Evolutionary conservation across 1,140 invertebrate species (phyloP), one percentile per base, ranked within the genome.

Genomic region (Sitodiplosis mosellana): DNA sequence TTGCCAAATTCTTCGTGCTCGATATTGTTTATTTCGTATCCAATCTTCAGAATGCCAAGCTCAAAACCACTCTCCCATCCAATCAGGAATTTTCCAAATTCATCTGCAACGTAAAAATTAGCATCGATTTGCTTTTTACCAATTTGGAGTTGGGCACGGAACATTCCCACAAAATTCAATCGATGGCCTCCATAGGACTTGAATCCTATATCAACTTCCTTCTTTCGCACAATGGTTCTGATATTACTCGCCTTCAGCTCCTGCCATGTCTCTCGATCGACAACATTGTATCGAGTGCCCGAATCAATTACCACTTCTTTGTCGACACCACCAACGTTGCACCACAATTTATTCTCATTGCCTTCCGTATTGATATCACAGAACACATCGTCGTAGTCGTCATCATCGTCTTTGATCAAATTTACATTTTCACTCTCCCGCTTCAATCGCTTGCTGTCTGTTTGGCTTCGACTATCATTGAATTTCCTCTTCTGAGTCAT

Each of bases 1-100:
- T n/a, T n/a, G n/a, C n/a, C n/a, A n/a, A n/a, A n/a, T 41, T 41
- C 18, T n/a, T n/a, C n/a, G n/a, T n/a, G n/a, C 7, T 11, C 18
- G 15, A 41, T 18, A 8, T 41, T 15, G 38, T 41, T 41, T 7
- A 41, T 17, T 7, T 41, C 18, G 38, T 7, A 7, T 7, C 51
- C 49, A 11, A 53, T 51, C 53, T 53, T 51, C 18, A 54, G 34
- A 43, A 56, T 47, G 20, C 37, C 46, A 11, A 56, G 34, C 22
- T 43, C 14, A 8, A 1, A 38, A 12, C 48, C 49, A 7, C 51
- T 51, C 6, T 37, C 33, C 45, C 49, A 47, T 36, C 51, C 52
- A 33, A 51, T 37, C 17, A 54, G 12, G 5, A 27, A 11, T 33
- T 47, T 33, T 19, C 50, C 48, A 0, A 45, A 14, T 8, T 45